phyloP scores from a whole-genome alignment of 1,140 invertebrate genomes.

The Apocrypta bakeri region DNA sequence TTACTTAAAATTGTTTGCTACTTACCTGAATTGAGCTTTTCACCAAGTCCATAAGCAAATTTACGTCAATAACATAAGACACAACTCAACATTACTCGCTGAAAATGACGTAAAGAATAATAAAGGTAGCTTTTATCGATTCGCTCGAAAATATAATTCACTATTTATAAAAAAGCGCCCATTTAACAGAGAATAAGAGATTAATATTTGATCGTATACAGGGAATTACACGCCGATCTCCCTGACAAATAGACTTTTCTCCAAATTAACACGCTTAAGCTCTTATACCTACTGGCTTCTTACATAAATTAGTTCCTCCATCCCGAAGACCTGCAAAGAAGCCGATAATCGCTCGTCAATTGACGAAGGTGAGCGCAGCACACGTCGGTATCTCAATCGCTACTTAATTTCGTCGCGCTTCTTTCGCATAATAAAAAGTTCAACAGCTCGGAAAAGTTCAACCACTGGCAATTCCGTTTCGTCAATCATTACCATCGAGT shows the following conservation, averaged over 20 bases:
- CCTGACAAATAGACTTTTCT: slow-evolving; percentile 8
- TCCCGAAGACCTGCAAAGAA: background rate
- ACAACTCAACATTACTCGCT: too few species aligned
- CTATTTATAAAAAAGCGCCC: too few species aligned
- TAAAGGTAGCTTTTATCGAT: too few species aligned
- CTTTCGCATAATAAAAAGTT: background rate
- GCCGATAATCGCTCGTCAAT: slow-evolving; percentile 12
- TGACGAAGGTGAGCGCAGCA: background rate
- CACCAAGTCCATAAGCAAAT: background rate
- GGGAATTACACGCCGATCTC: too few species aligned
- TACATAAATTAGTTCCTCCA: slow-evolving; percentile 32
- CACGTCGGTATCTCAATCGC: background rate
- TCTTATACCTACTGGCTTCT: background rate
- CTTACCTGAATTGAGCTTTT: background rate
- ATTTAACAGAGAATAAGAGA: too few species aligned
- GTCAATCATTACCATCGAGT: background rate
- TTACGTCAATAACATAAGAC: too few species aligned
- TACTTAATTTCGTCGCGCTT: slow-evolving; percentile 13
- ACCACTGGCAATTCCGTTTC: slow-evolving; percentile 11
- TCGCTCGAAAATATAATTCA: too few species aligned
- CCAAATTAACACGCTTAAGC: slow-evolving; percentile 36
- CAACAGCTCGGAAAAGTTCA: background rate
- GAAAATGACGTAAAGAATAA: too few species aligned
- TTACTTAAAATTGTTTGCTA: slow-evolving; percentile 11
- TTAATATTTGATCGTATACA: too few species aligned